These are phyloP conservation scores for Penaeus monodon DNA, from an alignment of 2,888 invertebrate species.

Conservation along the genomic window DNA sequence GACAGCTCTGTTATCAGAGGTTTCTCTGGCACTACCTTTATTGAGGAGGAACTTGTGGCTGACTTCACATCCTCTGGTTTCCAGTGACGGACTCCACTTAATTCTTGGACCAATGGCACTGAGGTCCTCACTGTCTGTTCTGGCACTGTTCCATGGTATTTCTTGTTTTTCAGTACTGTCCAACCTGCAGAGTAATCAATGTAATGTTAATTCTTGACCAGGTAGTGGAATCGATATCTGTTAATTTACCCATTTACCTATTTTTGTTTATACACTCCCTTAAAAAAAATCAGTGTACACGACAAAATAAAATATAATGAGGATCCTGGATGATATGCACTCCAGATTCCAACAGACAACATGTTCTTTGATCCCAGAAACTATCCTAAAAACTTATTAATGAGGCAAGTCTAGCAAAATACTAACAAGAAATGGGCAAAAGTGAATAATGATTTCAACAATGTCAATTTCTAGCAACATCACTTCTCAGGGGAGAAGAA, in stretches of 20 bases:
- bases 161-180: conserved; percentile 80
- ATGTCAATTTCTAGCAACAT: too few species aligned
- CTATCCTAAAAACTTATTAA: too few species aligned
- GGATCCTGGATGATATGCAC: too few species aligned
- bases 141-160: conserved; percentile 79
- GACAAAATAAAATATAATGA: too few species aligned
- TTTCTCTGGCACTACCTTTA: not conserved
- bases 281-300: too few species aligned
- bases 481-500: too few species aligned
- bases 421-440: too few species aligned
- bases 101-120: conserved; percentile 61
- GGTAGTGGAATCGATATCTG: not conserved
- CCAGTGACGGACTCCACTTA: conserved; percentile 55
- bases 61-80: conserved; percentile 25
- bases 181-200: conserved; percentile 68
- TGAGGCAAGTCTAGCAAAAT: too few species aligned
- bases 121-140: conserved; percentile 73
- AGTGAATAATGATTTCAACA: too few species aligned
- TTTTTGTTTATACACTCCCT: not conserved
- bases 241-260: not conserved
- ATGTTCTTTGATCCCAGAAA: too few species aligned
- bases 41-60: not conserved
- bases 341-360: too few species aligned
- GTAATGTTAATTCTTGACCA: not conserved
- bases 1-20: conserved; percentile 51